phyloP scores from a whole-genome alignment of 2,113 vertebrate genomes.

The Gobiocypris rarus region DNA sequence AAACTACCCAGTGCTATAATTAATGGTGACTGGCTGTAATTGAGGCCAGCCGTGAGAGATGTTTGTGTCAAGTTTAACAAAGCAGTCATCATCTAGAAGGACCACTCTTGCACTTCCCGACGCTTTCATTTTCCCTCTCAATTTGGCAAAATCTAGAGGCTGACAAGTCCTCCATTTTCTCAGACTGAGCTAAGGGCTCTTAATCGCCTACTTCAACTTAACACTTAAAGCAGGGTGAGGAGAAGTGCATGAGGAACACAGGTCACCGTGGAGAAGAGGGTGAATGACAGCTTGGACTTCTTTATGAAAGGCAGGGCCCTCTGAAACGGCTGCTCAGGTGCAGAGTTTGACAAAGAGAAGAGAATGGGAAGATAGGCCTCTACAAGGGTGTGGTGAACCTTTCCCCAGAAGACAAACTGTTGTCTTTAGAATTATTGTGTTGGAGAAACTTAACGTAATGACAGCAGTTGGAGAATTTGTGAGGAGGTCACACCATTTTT shows the following conservation, averaged over 20 bases:
- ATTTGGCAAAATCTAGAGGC: constrained; percentile 32
- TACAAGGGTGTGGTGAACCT: constrained; percentile 24
- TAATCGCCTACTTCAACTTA: constrained; percentile 55
- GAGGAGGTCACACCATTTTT: constrained; percentile 32
- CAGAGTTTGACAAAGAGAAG: constrained; percentile 36
- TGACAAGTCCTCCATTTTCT: constrained; percentile 14
- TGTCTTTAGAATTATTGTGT: constrained; percentile 61
- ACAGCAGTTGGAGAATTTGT: constrained; percentile 39
- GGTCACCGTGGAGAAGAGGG: constrained; percentile 35
- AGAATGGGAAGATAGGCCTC: constrained; percentile 44
- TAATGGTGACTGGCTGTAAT: constrained; percentile 22
- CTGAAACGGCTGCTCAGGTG: constrained; percentile 44
- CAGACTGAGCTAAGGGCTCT: constrained; percentile 40
- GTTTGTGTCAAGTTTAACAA: constrained; percentile 41
- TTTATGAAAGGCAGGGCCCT: constrained; percentile 39
- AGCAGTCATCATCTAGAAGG: constrained; percentile 32
- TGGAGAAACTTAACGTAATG: constrained; percentile 56
- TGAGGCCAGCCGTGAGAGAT: constrained; percentile 15
- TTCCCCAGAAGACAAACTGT: constrained; percentile 43
- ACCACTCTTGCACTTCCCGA: neutral
- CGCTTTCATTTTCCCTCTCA: constrained; percentile 2
- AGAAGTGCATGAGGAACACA: constrained; percentile 11
- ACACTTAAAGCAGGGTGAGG: constrained; percentile 30
- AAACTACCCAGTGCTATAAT: constrained; percentile 7
- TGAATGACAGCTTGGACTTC: constrained; percentile 49